A percentile compares a stretch with the other conserved stretches of the same genome.
phyloP scores from a whole-genome alignment of 2,888 invertebrate species.

The Trichogramma evanescens region DNA sequence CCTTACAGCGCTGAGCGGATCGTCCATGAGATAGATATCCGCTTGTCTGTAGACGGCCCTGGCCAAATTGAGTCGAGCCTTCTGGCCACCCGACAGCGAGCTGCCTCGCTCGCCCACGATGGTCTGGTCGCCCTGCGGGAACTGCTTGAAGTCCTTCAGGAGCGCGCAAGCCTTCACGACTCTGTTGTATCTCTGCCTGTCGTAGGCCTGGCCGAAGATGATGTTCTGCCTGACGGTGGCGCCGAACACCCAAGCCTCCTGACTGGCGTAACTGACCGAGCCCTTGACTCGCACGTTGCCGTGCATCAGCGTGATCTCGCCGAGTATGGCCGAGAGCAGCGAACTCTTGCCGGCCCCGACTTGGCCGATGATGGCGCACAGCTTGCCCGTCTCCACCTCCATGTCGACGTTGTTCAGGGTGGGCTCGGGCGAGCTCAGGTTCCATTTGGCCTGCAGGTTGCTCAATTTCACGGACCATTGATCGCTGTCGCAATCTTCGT shows the following conservation, averaged over 20 bases:
- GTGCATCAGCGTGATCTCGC: constrained; percentile 57
- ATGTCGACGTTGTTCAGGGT: constrained; percentile 54
- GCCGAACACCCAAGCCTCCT: constrained; percentile 81
- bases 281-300: constrained; percentile 63
- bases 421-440: constrained; percentile 47
- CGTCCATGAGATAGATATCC: constrained; percentile 74
- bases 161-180: constrained; percentile 47
- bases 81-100: constrained; percentile 67
- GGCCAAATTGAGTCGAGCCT: constrained; percentile 69
- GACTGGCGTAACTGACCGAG: constrained; percentile 66
- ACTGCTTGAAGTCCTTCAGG: constrained; percentile 51
- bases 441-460: constrained; percentile 50
- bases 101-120: constrained; percentile 68
- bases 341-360: constrained; percentile 72
- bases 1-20: constrained; percentile 67
- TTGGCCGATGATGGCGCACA: constrained; percentile 66
- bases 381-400: constrained; percentile 52
- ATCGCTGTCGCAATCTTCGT: background rate
- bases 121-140: constrained; percentile 64
- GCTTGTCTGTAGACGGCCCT: constrained; percentile 70
- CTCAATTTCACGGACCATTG: constrained; percentile 28
- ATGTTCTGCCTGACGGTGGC: constrained; percentile 81
- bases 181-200: constrained; percentile 54
- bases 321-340: constrained; percentile 62
- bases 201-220: constrained; percentile 65